phyloP scores from a whole-genome alignment of 92 coral and sea anemone species.

The Plumapathes pennacea region DNA sequence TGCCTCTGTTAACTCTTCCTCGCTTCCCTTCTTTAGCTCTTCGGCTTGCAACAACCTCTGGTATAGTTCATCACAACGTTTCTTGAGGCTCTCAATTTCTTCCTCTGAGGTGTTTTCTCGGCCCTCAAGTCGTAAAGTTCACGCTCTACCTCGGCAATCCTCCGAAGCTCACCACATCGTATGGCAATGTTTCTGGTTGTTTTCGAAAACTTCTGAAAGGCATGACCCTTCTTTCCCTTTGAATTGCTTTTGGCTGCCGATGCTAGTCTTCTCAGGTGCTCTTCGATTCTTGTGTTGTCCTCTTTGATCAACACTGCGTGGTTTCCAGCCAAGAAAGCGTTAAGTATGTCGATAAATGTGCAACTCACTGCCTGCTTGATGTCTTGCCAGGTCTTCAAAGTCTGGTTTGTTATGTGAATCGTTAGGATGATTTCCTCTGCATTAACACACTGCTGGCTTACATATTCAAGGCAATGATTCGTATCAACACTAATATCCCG shows the following conservation, averaged over 20 bases:
- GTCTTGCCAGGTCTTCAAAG: conserved; percentile 29
- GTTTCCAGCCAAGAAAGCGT: conserved; percentile 23
- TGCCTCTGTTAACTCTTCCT: neutral
- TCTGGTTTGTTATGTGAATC: conserved; percentile 18
- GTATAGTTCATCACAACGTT: conserved; percentile 12
- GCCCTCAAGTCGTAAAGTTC: neutral
- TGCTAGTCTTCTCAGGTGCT: neutral
- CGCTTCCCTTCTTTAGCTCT: neutral
- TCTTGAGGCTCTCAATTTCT: conserved; percentile 8
- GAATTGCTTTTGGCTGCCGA: conserved; percentile 8
- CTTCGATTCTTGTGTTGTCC: no score
- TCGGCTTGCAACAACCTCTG: neutral
- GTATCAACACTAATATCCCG: conserved; percentile 16
- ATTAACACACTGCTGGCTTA: conserved; percentile 10
- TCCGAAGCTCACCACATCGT: neutral
- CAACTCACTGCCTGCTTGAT: neutral
- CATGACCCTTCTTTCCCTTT: neutral
- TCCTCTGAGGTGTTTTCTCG: neutral
- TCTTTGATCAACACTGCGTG: conserved; percentile 21
- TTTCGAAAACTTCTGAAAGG: neutral
- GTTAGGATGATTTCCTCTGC: conserved; percentile 18
- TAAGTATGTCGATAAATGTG: conserved; percentile 11
- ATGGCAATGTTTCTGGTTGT: conserved; percentile 13
- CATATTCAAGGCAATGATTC: conserved; percentile 25
- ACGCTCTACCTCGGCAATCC: no score